Base-by-base conservation (phyloP, 2,888 invertebrate species). In the Epinotia brunnichana region DNA sequence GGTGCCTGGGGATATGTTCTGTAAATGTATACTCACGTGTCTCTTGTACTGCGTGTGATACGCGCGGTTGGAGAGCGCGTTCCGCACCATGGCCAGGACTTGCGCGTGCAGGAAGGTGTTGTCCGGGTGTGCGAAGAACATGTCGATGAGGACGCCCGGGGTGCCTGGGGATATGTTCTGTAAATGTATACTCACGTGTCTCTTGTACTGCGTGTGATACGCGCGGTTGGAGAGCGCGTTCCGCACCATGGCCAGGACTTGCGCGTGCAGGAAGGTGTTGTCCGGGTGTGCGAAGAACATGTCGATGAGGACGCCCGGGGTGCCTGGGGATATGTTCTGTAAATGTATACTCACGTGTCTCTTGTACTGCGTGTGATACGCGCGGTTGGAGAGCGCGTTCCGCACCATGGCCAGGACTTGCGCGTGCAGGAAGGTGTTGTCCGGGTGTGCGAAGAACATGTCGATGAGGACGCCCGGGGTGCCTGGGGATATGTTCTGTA, bases 81-180 rank as follows among this genome's bases (percentile, higher is more conserved):
- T 94, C 75, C 94, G 94, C 80, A 98, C 91, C 87, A 97, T 96
- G 87, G 96, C 95, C 88, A 96, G 96, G 79, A 98, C 96, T 93
- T 98, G 97, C 78, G 96, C 96, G 91, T 99, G 99, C 86, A 99
- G 94, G 94, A 99, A 98, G 94, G 98, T 99, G 94, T 99, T 99
- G 96, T 98, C 96, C 77, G 96, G 95, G 93, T 97, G 97, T 88
- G 95, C 94, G 93, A 98, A 97, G 94, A 98, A 97, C 90, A 99
- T 94, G 88, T 98, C 96, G 95, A 98, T 91, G 82, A 96, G 93
- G 81, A 95, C 91, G 79, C 91, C 91, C 81, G 95, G 94, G 53
- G 95, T 95, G 76, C 94, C 95, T 87, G 93, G 74, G 10, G 44
- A 64, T 3, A 39, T 7, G 53, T 10, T n/a, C n/a, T n/a, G n/a